Evolutionary conservation across 1,140 invertebrate species (phyloP).

Genomic region (Zaprionus camerounensis): DNA sequence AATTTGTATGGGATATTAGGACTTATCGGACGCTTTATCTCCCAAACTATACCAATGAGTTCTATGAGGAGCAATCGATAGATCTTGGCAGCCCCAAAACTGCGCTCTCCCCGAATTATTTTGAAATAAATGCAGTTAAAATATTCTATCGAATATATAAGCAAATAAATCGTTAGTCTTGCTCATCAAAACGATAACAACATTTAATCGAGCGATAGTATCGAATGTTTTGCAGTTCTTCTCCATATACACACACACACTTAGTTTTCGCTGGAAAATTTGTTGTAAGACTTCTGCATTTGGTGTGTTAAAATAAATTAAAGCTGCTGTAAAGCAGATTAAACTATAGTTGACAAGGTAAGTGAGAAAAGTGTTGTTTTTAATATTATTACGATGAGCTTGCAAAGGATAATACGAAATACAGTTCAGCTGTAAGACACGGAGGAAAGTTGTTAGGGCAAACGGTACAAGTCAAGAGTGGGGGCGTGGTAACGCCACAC

Average conservation of each 20-base stretch:
- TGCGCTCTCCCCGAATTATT: too few relatives aligned
- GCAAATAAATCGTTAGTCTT: background rate
- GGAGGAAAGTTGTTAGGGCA: constrained; percentile 24
- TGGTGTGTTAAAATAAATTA: constrained; percentile 58
- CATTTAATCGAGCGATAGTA: background rate
- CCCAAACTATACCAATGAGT: too few relatives aligned
- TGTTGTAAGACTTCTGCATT: constrained; percentile 38
- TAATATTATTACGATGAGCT: background rate
- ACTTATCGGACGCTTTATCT: too few relatives aligned
- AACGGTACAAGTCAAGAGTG: constrained; percentile 22
- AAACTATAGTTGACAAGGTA: constrained; percentile 57
- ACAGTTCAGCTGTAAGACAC: constrained; percentile 7
- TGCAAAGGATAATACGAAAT: constrained; percentile 8
- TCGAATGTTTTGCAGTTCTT: constrained; percentile 25
- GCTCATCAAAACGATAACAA: background rate
- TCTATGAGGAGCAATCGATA: too few relatives aligned
- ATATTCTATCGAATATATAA: background rate
- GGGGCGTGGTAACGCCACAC: constrained; percentile 43
- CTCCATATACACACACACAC: constrained; percentile 36
- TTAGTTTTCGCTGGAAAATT: constrained; percentile 55
- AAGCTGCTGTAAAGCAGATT: constrained; percentile 68
- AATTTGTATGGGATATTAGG: too few relatives aligned
- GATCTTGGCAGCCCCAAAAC: too few relatives aligned
- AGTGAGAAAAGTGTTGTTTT: constrained; percentile 30
- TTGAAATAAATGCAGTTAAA: background rate